Evolutionary conservation across 2,113 vertebrate genomes (phyloP).

Genomic region (Phrynocephalus versicolor): DNA sequence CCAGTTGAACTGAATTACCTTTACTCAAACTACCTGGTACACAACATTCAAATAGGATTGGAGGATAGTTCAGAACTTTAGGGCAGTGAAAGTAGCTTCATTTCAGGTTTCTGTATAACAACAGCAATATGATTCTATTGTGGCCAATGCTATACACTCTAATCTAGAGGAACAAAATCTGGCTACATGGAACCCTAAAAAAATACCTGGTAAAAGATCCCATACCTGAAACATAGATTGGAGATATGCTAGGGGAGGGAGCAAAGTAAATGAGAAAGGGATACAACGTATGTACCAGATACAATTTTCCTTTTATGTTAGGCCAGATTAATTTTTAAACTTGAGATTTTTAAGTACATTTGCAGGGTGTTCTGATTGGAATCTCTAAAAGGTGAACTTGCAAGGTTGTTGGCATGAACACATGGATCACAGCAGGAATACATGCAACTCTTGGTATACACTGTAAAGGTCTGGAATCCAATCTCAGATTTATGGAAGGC

Average conservation of each 20-base stretch:
- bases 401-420: background rate
- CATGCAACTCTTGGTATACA: background rate
- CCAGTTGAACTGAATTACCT: conserved; percentile 48
- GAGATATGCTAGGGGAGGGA: background rate
- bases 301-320: background rate
- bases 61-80: conserved; percentile 50
- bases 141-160: background rate
- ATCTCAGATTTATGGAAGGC: background rate
- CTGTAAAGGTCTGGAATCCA: accelerated
- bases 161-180: background rate
- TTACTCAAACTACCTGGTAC: conserved; percentile 53
- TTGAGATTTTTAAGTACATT: background rate
- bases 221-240: background rate
- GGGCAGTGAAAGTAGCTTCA: background rate
- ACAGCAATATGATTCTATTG: background rate
- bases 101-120: background rate
- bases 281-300: background rate
- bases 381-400: background rate
- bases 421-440: background rate
- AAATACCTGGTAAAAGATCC: background rate
- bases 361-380: background rate
- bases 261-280: background rate
- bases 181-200: background rate
- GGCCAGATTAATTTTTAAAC: background rate
- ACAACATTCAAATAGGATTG: conserved; percentile 48